Base-by-base conservation (phyloP, 2,888 invertebrate species). In the Eumerus sabulonum region DNA sequence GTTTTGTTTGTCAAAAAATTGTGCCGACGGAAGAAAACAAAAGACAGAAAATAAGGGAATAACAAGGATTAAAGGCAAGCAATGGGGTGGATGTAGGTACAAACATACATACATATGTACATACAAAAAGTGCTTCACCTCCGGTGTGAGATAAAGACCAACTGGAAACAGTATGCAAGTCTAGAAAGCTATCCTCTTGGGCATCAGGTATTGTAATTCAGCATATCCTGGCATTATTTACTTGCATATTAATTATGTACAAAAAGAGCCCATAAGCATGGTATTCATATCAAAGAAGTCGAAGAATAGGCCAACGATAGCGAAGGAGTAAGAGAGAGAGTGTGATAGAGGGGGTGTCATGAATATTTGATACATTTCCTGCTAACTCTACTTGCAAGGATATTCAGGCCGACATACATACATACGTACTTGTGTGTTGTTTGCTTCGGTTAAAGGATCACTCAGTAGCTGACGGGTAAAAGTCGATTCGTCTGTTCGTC, bases 51-150 rank as follows among this genome's bases (percentile, higher is more conserved):
- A 74, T 38, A 36, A 56, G 13, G 47, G n/a, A n/a, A 57, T 19
- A 27, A 36, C 1, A 36, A n/a, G 44, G 14, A 4, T 14, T 38
- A 35, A 38, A 45, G 19, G 36, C 35, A 27, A n/a, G n/a, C n/a
- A n/a, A n/a, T 45, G 57, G 50, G 14, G 27, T 4, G 7, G n/a
- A 11, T 7, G 40, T n/a, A 40, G n/a, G n/a, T n/a, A n/a, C n/a
- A n/a, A n/a, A n/a, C n/a, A n/a, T n/a, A n/a, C n/a, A n/a, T n/a
- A n/a, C n/a, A n/a, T n/a, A n/a, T n/a, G n/a, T n/a, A n/a, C n/a
- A n/a, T n/a, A n/a, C n/a, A n/a, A n/a, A 73, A 77, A 67, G 67
- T 63, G 74, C 63, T 74, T 64, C 68, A 44, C 67, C 67, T 73
- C 73, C 77, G 73, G 51, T 63, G 36, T 11, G 13, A 40, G 18